Evolutionary conservation across 2,113 vertebrate genomes (phyloP).

Genomic region (Monarcha castaneiventris): DNA sequence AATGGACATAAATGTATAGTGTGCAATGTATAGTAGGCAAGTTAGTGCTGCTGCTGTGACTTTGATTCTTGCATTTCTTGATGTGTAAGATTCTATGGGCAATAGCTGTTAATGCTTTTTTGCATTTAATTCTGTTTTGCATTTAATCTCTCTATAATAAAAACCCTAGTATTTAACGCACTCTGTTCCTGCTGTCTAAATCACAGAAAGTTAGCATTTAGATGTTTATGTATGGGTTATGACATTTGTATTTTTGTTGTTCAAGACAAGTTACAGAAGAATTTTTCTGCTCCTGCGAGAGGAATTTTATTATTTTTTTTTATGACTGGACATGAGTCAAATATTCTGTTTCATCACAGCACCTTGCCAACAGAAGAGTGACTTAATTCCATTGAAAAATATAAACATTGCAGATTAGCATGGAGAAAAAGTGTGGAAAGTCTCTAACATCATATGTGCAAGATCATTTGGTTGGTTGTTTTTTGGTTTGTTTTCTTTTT

Average conservation of each 20-base stretch:
- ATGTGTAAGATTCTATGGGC: rapidly evolving
- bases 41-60: background rate
- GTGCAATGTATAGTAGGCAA: background rate
- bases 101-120: background rate
- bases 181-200: background rate
- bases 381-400: background rate
- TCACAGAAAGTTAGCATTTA: background rate
- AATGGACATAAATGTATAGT: background rate
- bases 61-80: background rate
- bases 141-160: background rate
- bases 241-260: background rate
- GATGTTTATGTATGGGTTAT: background rate
- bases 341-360: background rate
- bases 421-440: background rate
- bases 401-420: background rate
- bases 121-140: background rate
- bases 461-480: too few species aligned
- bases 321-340: background rate
- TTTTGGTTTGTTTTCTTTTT: background rate
- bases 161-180: background rate
- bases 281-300: background rate
- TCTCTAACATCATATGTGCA: rapidly evolving
- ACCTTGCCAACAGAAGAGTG: background rate
- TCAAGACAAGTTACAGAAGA: background rate
- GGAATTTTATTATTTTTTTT: background rate